Base-by-base conservation (phyloP, 2,888 invertebrate genomes). In the Microplitis deprimator region DNA sequence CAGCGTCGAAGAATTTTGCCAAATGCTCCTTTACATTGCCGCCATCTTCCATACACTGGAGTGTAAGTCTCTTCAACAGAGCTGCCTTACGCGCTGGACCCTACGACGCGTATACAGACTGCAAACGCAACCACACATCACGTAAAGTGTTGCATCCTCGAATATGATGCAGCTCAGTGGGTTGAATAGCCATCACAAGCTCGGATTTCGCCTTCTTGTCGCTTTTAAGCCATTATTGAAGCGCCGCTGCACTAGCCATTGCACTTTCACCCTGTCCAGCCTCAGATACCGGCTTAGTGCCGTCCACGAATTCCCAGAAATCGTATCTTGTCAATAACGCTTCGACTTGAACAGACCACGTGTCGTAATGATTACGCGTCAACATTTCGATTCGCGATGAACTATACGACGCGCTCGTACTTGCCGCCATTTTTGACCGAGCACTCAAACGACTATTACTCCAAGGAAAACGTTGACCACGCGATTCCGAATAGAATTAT, bases 21-120 rank as follows among this genome's bases (percentile, higher is more conserved):
- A 88, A 59, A 79, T 89, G 87, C 6, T 86, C 84, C n/a, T 84
- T 77, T 0, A 89, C 83, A 72, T 88, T 85, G 6, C 81, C 83
- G 13, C 79, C 77, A 39, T 87, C 83, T 72, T 69, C 85, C 86
- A 89, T 87, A 68, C 85, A 84, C 10, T 82, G 83, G 13, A 88
- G 75, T 1, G 85, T 83, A 1, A 90, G 62, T 74, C 85, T 82
- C 74, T 90, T 90, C 59, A 90, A 78, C n/a, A 89, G 79, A 5
- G 86, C 88, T 2, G 88, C 88, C 76, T 90, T 89, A 68, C 86
- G 78, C 2, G 89, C 87, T 5, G 88, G 76, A 7, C 79, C 72
- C 5, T 67, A 16, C 17, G 62, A 77, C 29, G 64, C 69, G 20
- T 71, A 77, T 39, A 75, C 68, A 4, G 41, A 29, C 10, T 71